Base-by-base conservation (phyloP, 2,888 invertebrate species). In the Tiliacea aurago region DNA sequence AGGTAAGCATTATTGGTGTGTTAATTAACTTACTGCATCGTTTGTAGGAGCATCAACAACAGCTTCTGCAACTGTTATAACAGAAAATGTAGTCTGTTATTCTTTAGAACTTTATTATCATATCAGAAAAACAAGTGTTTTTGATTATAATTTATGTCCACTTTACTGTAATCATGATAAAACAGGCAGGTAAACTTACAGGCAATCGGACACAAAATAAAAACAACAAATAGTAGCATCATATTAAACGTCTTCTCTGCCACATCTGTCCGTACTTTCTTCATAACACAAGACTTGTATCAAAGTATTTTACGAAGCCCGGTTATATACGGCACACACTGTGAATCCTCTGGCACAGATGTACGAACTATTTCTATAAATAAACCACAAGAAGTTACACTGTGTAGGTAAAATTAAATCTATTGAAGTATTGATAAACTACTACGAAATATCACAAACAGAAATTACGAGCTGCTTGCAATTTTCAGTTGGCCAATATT, bases 61-160 rank as follows among this genome's bases (percentile, higher is more conserved):
- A 66, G 55, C 58, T 37, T 68, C 72, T 49, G 77, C 81, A 77
- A 79, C 83, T 75, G 79, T 47, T 23, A 4, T 15, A 63, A 55
- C 53, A 78, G 28, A 66, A 77, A 45, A 47, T 23, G 18, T n/a
- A 0, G 0, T 4, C 0, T 28, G 3, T n/a, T 28, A 41, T 20
- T 75, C 7, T n/a, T 61, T 20, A n/a, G 4, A 28, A 59, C 4
- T 23, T 1, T 28, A n/a, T 9, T 37, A 41, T 3, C 15, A 23
- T 20, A 28, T 6, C 7, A n/a, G n/a, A 37, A 28, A 59, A 66
- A 20, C 3, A 23, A 15, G 9, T 1, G 4, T 6, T 2, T 56
- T 58, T 43, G 9, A 1, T 23, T 51, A 11, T 1, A 3, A 18
- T 18, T 2, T 28, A 28, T 2, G 28, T 28, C 28, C 28, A 28